These are phyloP conservation scores for Cerastis leucographa DNA, from an alignment of 2,888 invertebrate genomes.

Conservation along the genomic window DNA sequence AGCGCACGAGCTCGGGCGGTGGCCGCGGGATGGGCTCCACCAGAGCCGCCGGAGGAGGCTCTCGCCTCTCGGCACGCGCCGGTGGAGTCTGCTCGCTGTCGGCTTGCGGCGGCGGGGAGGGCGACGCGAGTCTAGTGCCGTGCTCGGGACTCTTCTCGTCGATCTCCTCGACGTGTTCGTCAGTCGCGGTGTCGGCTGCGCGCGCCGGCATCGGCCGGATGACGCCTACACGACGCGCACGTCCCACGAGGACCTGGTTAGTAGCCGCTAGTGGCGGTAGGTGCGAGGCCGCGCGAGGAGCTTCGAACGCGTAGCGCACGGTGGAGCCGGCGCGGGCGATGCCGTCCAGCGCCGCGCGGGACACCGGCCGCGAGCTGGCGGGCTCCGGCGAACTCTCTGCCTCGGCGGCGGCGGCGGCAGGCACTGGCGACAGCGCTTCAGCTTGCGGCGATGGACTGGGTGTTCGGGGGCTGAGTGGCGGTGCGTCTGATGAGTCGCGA, in stretches of 20 bases:
- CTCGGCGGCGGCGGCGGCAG: slow-evolving; percentile 79
- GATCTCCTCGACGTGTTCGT: slow-evolving; percentile 67
- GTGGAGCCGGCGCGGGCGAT: slow-evolving; percentile 93
- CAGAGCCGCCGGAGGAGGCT: slow-evolving; percentile 81
- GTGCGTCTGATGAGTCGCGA: slow-evolving; percentile 69
- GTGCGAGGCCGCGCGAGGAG: slow-evolving; percentile 79
- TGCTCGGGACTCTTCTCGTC: slow-evolving; percentile 68
- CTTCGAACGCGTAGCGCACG: slow-evolving; percentile 91
- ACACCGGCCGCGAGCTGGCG: slow-evolving; percentile 84
- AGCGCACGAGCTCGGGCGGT: slow-evolving; percentile 75
- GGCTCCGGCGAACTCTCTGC: slow-evolving; percentile 71
- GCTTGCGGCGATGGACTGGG: slow-evolving; percentile 86
- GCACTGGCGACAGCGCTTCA: slow-evolving; percentile 91
- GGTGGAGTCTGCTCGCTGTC: slow-evolving; percentile 81
- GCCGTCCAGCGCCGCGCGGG: slow-evolving; percentile 91
- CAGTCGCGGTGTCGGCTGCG: slow-evolving; percentile 56
- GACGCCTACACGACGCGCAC: slow-evolving; percentile 89
- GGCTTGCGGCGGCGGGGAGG: slow-evolving; percentile 75
- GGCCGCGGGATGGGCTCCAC: slow-evolving; percentile 84
- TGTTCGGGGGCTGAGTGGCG: slow-evolving; percentile 72
- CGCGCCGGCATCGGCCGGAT: slow-evolving; percentile 89
- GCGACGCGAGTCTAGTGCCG: slow-evolving; percentile 66
- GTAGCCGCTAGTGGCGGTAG: slow-evolving; percentile 84
- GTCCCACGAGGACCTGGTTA: slow-evolving; percentile 82
- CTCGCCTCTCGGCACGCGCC: slow-evolving; percentile 85